Base-by-base conservation (phyloP, 2,888 invertebrate genomes). In the Chymomyza caudatula region DNA sequence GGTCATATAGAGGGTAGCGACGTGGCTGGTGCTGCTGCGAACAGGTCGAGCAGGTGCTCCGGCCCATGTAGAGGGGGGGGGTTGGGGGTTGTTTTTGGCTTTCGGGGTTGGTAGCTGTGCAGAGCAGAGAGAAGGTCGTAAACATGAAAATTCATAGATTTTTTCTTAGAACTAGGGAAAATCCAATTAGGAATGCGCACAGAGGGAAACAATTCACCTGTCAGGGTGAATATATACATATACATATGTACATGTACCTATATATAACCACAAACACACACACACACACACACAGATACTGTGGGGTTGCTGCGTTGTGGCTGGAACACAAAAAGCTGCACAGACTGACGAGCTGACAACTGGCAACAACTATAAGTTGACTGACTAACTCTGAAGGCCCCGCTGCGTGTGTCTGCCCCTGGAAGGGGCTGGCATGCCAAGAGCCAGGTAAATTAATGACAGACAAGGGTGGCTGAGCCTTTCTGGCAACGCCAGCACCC, bases 141-240 rank as follows among this genome's bases (percentile, higher is more conserved):
- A 72, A 70, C 66, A 66, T 67, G 68, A 79, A 78, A 78, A 78
- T 86, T 85, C 85, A 84, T 84, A 84, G 86, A 84, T 84, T 88
- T 88, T 89, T 88, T 88, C 88, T 88, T 87, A 88, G 89, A 88
- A 87, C 83, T 77, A 63, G 63, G 80, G 87, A 86, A 88, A 88
- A 88, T 88, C 88, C 88, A 88, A 88, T 88, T 88, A 81, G 88
- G 82, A 83, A 83, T 80, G 78, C 74, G 68, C 83, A 73, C 70
- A 76, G 78, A 83, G 83, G 77, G 85, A 87, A 87, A 86, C 80
- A 88, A 78, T 83, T 86, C 88, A 86, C 87, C 86, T 87, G 88
- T 84, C 87, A 77, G 65, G 65, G 68, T 68, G 63, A 51, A 20
- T 37, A 37, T 37, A 37, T 37, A 11, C 29, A 51, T 15, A 15